phyloP scores from a whole-genome alignment of 2,888 invertebrate species.

The Artemia sinica region DNA sequence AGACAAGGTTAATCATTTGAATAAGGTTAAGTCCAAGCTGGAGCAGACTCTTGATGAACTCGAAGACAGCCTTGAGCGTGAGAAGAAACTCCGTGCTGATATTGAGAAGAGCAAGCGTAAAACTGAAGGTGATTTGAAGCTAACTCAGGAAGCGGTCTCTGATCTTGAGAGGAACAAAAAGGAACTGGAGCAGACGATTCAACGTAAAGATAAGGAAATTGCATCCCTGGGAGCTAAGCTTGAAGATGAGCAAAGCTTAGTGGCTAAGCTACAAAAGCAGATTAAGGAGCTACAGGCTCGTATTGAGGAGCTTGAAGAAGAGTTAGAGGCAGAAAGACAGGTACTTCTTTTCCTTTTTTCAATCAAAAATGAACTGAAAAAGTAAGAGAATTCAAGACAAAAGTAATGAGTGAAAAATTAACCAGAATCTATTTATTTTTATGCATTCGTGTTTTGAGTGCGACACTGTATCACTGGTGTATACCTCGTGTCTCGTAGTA shows the following conservation, averaged over 20 bases:
- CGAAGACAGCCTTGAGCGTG: conserved; percentile 94
- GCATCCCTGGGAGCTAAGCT: conserved; percentile 75
- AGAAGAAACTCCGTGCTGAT: conserved; percentile 95
- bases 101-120: conserved; percentile 97
- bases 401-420: no score
- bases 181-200: conserved; percentile 90
- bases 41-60: conserved; percentile 96
- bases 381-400: no score
- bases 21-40: conserved; percentile 96
- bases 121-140: conserved; percentile 96
- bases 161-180: conserved; percentile 96
- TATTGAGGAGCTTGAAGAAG: conserved; percentile 98
- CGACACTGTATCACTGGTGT: no score
- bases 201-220: conserved; percentile 98
- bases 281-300: conserved; percentile 96
- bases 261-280: conserved; percentile 93
- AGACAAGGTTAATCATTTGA: conserved; percentile 98
- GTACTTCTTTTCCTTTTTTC: conserved; percentile 16
- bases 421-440: no score
- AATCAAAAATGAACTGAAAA: no score
- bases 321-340: conserved; percentile 96
- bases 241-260: conserved; percentile 95
- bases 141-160: conserved; percentile 90
- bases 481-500: no score
- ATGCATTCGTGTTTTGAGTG: no score